Evolutionary conservation across 2,888 invertebrate genomes (phyloP).

Genomic region (Sarcophaga caerulescens): DNA sequence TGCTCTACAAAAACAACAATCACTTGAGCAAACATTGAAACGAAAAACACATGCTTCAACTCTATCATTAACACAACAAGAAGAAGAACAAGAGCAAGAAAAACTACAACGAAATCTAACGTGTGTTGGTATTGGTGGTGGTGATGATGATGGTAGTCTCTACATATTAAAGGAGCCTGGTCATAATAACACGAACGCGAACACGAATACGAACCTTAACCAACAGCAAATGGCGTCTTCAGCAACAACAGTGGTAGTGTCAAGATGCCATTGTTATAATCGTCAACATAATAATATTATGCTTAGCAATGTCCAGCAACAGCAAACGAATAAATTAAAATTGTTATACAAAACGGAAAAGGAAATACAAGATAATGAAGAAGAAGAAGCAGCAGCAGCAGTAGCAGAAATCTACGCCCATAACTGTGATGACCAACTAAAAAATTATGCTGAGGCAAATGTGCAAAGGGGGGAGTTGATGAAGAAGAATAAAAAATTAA

Average conservation of each 20-base stretch:
- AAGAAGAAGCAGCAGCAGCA: not conserved
- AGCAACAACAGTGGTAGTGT: conserved; percentile 49
- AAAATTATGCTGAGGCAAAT: not conserved
- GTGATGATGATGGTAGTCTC: conserved; percentile 23
- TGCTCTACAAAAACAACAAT: conserved; percentile 2
- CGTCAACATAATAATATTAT: conserved; percentile 53
- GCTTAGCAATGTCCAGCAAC: conserved; percentile 53
- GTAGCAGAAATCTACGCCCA: not conserved
- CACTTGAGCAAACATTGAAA: conserved; percentile 36
- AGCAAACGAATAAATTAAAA: conserved; percentile 37
- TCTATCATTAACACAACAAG: conserved; percentile 29
- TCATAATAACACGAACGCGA: conserved; percentile 20
- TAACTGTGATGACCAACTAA: conserved; percentile 58
- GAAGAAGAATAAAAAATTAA: conserved; percentile 18
- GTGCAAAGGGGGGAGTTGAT: not conserved
- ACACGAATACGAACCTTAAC: no score
- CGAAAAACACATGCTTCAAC: conserved; percentile 55
- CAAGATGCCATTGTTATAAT: conserved; percentile 66
- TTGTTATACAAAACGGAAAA: conserved; percentile 7
- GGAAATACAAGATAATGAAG: not conserved
- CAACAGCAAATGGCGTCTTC: not conserved
- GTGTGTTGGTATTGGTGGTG: conserved; percentile 54
- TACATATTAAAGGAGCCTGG: conserved; percentile 29
- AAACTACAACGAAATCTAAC: conserved; percentile 57
- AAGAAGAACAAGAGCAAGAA: conserved; percentile 49